Evolutionary conservation across 1,140 invertebrate species (phyloP).

Genomic region (Lineus longissimus): DNA sequence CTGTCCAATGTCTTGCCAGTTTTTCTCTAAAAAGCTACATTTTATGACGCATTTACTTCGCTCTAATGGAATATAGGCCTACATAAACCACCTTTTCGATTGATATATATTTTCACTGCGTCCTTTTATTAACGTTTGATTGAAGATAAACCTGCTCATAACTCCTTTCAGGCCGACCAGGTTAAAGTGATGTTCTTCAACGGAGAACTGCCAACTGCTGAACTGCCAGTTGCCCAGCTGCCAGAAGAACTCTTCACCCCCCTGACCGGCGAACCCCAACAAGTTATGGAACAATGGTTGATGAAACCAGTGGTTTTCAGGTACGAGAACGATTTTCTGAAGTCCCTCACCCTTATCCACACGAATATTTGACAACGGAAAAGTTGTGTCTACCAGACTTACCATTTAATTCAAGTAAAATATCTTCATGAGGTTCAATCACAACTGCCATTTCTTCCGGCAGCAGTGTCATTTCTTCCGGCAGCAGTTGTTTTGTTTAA

Average conservation of each 20-base stretch:
- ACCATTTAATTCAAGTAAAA: too few species aligned
- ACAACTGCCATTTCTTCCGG: too few species aligned
- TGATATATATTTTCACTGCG: neutral
- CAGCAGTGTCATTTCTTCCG: too few species aligned
- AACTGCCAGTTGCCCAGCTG: slow-evolving; percentile 4
- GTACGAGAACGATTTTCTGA: slow-evolving; percentile 7
- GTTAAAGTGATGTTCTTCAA: too few species aligned
- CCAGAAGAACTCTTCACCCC: slow-evolving; percentile 15
- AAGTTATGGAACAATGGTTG: neutral
- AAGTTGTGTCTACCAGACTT: too few species aligned
- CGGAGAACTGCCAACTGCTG: too few species aligned
- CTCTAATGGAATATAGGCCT: neutral
- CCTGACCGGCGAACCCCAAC: slow-evolving; percentile 10
- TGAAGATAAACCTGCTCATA: too few species aligned
- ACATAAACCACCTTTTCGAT: neutral
- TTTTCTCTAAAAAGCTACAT: neutral
- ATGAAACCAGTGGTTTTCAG: slow-evolving; percentile 18
- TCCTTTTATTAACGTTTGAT: too few species aligned
- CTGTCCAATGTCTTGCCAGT: neutral
- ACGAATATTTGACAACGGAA: too few species aligned
- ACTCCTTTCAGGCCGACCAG: too few species aligned
- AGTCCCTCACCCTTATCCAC: neutral
- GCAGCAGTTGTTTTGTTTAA: too few species aligned
- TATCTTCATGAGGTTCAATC: too few species aligned
- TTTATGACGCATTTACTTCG: neutral